Evolutionary conservation across 2,113 vertebrate species (phyloP), one percentile per base, ranked within the genome.

Genomic region (Helogale parvula): DNA sequence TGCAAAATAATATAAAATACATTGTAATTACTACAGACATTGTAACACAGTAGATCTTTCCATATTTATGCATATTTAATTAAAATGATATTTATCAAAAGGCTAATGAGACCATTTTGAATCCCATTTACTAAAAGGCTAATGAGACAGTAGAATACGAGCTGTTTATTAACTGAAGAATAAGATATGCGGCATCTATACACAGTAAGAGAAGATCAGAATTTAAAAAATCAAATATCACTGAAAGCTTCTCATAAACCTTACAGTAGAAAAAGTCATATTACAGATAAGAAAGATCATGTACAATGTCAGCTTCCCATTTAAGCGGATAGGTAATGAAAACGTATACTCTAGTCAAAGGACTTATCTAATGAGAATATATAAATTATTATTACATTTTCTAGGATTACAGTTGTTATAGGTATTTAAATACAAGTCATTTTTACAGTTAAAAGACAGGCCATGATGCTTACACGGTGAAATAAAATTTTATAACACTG

Each of bases 21-120:
- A 96, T 69, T 83, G 83, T 94, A 97, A 95, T 89, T 94, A 81
- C 38, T 60, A 90, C 16, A 97, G 71, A 77, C 41, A 92, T 50
- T 96, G 88, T 80, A 86, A 88, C 14, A 94, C 54, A 88, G 91
- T 82, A 96, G 86, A 96, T 97, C 35, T 88, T 93, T 94, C 94
- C 94, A 90, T 90, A 98, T 97, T 97, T 94, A 97, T 86, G 84
- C 68, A 63, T 97, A 93, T 92, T 84, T 96, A 98, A 98, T 94
- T 96, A 96, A 98, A 88, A 77, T 89, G 71, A 87, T 47, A 97
- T 93, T 97, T 98, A 98, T 72, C 2, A 97, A 97, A 98, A 95
- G 66, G 57, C 85, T 98, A 98, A 97, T 97, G 94, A 98, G 95
- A 93, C 33, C 84, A 74, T 96, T 98, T 98, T 97, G 95, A 98